Evolutionary conservation across 1,140 invertebrate species (phyloP), one percentile per base, ranked within the genome.

Genomic region (Gryllus bimaculatus): DNA sequence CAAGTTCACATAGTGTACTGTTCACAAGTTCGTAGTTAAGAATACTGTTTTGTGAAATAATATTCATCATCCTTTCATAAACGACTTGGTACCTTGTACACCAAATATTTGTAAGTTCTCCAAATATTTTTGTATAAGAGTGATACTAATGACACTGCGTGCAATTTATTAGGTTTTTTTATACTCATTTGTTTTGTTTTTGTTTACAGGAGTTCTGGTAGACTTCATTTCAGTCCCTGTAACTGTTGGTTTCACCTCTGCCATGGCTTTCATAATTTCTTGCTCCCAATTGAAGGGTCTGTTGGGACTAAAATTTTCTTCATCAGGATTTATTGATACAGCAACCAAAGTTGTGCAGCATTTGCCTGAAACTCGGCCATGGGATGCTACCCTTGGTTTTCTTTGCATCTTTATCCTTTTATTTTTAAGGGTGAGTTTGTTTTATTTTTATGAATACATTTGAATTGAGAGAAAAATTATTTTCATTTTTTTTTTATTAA

Each of bases 171-270:
- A 39, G 26, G 26, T 39, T 1, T 39, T 15, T 26, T 18, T 20
- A 73, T 39, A n/a, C 0, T 26, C 15, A 21, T 78, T 78, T 13
- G 54, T 47, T 0, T 76, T 75, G 7, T 39, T 78, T 79, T 79
- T 79, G 75, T 82, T 83, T 85, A 13, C 87, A 97, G 97, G 96
- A 82, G 96, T 98, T 81, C 88, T 98, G 21, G 93, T 98, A 76
- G 95, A 97, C 85, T 98, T 97, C 85, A 98, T 98, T 83, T 97
- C 96, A 0, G 91, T 94, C 75, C 95, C 96, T 8, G 96, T 98
- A 15, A 96, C 96, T 0, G 95, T 95, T 78, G 95, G 96, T 0
- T 98, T 98, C 83, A 97, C 96, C 0, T 96, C 95, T 26, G 96
- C 96, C 18, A 97, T 96, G 0, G 96, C 96, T 18, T 90, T 98